A percentile compares a stretch with the other conserved stretches of the same genome.
phyloP scores from a whole-genome alignment of 2,113 vertebrate genomes.

The Corydoras sp. region DNA sequence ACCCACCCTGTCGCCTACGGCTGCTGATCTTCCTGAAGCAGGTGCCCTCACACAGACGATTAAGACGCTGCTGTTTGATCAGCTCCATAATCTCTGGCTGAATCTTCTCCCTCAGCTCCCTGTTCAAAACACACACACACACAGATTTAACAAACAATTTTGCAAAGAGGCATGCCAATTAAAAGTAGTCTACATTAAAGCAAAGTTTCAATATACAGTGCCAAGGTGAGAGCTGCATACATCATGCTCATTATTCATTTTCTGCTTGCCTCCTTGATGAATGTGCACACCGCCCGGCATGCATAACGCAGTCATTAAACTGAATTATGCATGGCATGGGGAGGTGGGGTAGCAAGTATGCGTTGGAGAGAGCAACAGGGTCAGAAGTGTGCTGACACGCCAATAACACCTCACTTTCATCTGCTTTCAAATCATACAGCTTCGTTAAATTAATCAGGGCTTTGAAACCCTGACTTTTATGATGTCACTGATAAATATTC shows the following conservation, averaged over 20 bases:
- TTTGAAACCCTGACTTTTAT: conserved; percentile 29
- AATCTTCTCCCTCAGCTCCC: conserved; percentile 98
- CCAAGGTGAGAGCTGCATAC: conserved; percentile 20
- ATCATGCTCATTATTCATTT: conserved; percentile 4
- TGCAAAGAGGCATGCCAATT: background rate
- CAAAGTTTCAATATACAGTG: background rate
- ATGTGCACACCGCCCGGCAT: conserved; percentile 29
- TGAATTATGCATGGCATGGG: conserved; percentile 54
- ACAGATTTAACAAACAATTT: conserved; percentile 2
- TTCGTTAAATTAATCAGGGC: conserved; percentile 46
- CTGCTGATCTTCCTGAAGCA: conserved; percentile 97
- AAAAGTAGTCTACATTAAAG: too few relatives aligned
- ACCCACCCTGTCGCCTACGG: conserved; percentile 60
- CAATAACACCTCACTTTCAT: conserved; percentile 3
- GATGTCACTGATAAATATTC: conserved; percentile 20
- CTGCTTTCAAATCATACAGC: conserved; percentile 37
- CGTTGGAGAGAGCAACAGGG: background rate
- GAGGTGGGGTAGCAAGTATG: background rate
- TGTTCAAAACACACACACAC: conserved; percentile 47
- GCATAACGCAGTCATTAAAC: conserved; percentile 39
- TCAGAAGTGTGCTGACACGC: conserved; percentile 15
- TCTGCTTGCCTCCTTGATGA: conserved; percentile 40
- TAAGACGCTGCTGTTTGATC: conserved; percentile 96
- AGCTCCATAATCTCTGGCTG: conserved; percentile 98
- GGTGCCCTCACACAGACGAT: conserved; percentile 95